Evolutionary conservation across 35 echinoderm and acorn worm genomes (phyloP), one percentile per base, ranked within the genome.

Genomic region (Nesometra sesokonis): DNA sequence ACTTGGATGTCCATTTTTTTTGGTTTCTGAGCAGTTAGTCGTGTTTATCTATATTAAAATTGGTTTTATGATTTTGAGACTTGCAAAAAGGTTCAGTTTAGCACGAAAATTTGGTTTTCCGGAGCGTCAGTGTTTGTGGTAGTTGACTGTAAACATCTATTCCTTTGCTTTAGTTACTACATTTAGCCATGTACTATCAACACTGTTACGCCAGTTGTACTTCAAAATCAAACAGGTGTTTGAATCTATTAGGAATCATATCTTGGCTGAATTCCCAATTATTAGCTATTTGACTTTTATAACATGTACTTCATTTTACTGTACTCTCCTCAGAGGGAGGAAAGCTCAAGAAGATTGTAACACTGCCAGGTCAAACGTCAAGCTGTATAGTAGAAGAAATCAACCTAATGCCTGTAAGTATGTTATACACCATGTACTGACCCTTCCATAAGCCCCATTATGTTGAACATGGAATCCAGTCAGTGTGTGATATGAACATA

Each of bases 401-500:
- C 32, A 89, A 92, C 85, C 89, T 93, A 15, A 91, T 92, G 32
- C 89, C 91, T 23, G 95, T 97, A 84, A 97, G 92, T 93, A 88
- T 83, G 17, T 11, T 43, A 7, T 43, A n/a, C n/a, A n/a, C n/a
- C n/a, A n/a, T n/a, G n/a, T n/a, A n/a, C n/a, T n/a, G n/a, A n/a
- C n/a, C n/a, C n/a, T n/a, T n/a, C n/a, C n/a, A n/a, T n/a, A n/a
- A n/a, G n/a, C n/a, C n/a, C n/a, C n/a, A n/a, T n/a, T n/a, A n/a
- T n/a, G n/a, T n/a, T n/a, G n/a, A n/a, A n/a, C n/a, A n/a, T n/a
- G n/a, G n/a, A n/a, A n/a, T n/a, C n/a, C n/a, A n/a, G n/a, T n/a
- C n/a, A n/a, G n/a, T n/a, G n/a, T n/a, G n/a, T n/a, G n/a, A n/a
- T n/a, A n/a, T n/a, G n/a, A n/a, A n/a, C n/a, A n/a, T n/a, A n/a